Conservation (phyloP, 2,888 invertebrate genomes). For the Drosophila rubida region DNA sequence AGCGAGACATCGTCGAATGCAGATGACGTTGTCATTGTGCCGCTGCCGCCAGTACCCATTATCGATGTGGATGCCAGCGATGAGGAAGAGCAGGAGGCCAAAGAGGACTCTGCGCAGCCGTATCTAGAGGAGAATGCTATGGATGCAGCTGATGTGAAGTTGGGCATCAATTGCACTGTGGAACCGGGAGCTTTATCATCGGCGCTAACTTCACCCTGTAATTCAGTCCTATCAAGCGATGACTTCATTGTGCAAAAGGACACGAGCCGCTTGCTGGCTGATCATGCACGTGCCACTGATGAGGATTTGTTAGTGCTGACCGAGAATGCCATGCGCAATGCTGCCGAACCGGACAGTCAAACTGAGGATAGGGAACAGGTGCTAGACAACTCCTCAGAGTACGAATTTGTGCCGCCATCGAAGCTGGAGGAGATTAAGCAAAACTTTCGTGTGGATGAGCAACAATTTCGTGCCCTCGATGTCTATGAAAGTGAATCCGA, state of each 20-base stretch:
- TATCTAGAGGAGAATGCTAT: conserved; percentile 77
- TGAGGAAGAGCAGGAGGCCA: conserved; percentile 50
- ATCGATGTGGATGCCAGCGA: conserved; percentile 81
- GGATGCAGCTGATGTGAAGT: conserved; percentile 72
- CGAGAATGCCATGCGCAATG: conserved; percentile 61
- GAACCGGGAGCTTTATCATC: not conserved
- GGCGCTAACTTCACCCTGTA: conserved; percentile 73
- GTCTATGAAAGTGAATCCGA: conserved; percentile 87
- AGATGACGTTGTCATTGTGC: conserved; percentile 82
- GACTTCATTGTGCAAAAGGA: conserved; percentile 84
- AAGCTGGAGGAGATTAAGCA: conserved; percentile 54
- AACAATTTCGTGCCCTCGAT: conserved; percentile 85
- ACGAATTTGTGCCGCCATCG: conserved; percentile 70
- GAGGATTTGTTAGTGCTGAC: conserved; percentile 80
- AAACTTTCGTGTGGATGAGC: conserved; percentile 83
- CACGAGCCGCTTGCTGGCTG: conserved; percentile 73
- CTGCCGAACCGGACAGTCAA: conserved; percentile 28
- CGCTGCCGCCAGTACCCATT: conserved; percentile 76
- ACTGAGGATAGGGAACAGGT: not conserved
- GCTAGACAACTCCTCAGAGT: conserved; percentile 55
- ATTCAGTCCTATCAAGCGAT: conserved; percentile 82
- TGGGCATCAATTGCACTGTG: conserved; percentile 26
- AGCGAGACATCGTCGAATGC: conserved; percentile 73
- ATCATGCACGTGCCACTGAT: conserved; percentile 74
- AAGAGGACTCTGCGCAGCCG: conserved; percentile 6